These are phyloP conservation scores for Calidris pugnax DNA, from an alignment of 2,113 vertebrate genomes.

Conservation along the genomic window DNA sequence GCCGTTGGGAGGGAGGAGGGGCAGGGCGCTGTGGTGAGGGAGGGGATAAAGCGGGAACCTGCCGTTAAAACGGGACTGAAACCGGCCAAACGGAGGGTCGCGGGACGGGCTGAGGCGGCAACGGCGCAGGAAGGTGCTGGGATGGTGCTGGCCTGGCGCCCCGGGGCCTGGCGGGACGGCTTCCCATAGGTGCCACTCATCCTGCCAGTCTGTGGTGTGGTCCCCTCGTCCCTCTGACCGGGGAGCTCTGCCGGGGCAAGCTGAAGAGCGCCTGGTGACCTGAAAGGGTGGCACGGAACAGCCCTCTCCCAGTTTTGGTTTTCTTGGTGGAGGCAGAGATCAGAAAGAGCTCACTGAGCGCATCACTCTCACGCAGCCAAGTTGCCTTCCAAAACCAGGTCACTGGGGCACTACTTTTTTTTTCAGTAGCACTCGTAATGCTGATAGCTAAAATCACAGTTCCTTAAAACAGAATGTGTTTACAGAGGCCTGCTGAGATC, in stretches of 20 bases:
- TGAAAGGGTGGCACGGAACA: background rate
- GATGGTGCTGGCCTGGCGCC: rapidly evolving
- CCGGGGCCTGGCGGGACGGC: background rate
- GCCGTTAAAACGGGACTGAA: background rate
- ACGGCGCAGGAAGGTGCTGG: background rate
- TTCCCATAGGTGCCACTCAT: rapidly evolving
- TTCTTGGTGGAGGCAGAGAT: background rate
- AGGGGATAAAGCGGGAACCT: background rate
- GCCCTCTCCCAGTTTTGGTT: background rate
- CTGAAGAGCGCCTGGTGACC: rapidly evolving
- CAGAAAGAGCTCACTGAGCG: background rate
- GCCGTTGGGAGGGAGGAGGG: background rate
- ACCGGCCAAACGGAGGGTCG: background rate
- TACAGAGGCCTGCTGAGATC: background rate
- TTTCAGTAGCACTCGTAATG: background rate
- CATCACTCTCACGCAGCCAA: background rate
- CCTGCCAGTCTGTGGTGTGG: rapidly evolving
- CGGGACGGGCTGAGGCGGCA: rapidly evolving
- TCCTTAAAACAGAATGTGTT: background rate
- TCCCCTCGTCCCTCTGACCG: rapidly evolving
- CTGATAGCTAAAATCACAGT: background rate
- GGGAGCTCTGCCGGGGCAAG: background rate
- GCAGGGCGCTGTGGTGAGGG: background rate
- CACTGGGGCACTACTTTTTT: background rate
- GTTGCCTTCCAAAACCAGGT: background rate